Conservation (phyloP, 2,113 vertebrate species). For the Columba janthina region DNA sequence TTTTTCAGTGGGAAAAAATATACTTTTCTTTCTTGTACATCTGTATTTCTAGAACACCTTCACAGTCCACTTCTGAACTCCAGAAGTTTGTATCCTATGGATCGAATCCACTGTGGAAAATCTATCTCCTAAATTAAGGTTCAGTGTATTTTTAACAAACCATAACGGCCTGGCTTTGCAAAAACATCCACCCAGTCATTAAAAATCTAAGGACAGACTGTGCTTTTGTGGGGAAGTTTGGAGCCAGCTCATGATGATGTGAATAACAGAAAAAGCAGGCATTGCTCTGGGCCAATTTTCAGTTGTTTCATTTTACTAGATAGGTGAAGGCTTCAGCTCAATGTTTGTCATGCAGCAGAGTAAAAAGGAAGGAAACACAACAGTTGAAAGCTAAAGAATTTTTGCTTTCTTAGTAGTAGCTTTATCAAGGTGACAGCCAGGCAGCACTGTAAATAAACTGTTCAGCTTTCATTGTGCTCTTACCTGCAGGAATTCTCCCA, state of each 20-base stretch:
- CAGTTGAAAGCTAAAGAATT: conserved; percentile 27
- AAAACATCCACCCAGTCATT: conserved; percentile 67
- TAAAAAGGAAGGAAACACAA: neutral
- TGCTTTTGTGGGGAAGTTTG: neutral
- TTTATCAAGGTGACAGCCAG: conserved; percentile 40
- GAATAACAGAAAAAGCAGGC: neutral
- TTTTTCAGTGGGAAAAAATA: neutral
- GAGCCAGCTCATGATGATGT: neutral
- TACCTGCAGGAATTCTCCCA: conserved; percentile 95
- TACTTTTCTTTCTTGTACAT: neutral
- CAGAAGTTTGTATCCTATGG: neutral
- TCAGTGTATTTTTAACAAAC: conserved; percentile 55
- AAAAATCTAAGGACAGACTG: neutral
- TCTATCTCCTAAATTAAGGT: conserved; percentile 55
- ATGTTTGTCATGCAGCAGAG: neutral
- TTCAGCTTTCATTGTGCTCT: conserved; percentile 37
- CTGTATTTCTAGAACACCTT: conserved; percentile 16
- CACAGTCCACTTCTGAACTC: conserved; percentile 30
- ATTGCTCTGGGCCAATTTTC: neutral
- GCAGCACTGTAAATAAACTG: conserved; percentile 48
- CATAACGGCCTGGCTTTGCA: conserved; percentile 27
- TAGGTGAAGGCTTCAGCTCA: neutral
- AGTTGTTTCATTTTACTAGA: neutral
- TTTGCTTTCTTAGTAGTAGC: conserved; percentile 14
- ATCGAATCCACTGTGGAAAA: conserved; percentile 50